Evolutionary conservation across 2,797 vertebrate genomes (phyloP).

Genomic region (Adrianichthys oophorus): DNA sequence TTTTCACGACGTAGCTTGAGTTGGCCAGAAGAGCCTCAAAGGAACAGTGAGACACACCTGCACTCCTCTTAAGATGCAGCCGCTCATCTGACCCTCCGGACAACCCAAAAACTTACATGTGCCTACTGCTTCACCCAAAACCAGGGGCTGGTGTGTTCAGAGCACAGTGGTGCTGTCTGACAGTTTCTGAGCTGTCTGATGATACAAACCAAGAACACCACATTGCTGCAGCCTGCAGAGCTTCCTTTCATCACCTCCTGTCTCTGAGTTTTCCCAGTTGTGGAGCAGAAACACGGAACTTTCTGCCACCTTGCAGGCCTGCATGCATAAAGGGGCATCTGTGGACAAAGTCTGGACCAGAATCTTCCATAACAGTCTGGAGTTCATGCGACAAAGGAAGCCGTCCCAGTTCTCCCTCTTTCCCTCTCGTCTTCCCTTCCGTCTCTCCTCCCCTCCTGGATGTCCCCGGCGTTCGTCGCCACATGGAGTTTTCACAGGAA

Average conservation of each 20-base stretch:
- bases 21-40: too few relatives aligned
- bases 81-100: too few relatives aligned
- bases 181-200: too few relatives aligned
- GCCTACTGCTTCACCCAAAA: too few relatives aligned
- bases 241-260: neutral
- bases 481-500: conserved; percentile 84
- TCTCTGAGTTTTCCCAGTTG: neutral
- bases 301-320: neutral
- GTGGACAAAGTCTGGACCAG: conserved; percentile 4
- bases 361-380: neutral
- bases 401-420: conserved; percentile 1
- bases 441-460: conserved; percentile 13
- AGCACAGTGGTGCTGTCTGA: too few relatives aligned
- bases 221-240: neutral
- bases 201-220: too few relatives aligned
- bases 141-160: too few relatives aligned
- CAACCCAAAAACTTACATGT: too few relatives aligned
- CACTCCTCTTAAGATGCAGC: too few relatives aligned
- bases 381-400: neutral
- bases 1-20: too few relatives aligned
- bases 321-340: neutral
- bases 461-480: conserved; percentile 70
- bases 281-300: neutral
- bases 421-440: neutral
- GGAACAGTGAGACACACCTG: too few relatives aligned